Conservation (phyloP, 2,888 invertebrate species). For the Leptarthrus brevirostris region DNA sequence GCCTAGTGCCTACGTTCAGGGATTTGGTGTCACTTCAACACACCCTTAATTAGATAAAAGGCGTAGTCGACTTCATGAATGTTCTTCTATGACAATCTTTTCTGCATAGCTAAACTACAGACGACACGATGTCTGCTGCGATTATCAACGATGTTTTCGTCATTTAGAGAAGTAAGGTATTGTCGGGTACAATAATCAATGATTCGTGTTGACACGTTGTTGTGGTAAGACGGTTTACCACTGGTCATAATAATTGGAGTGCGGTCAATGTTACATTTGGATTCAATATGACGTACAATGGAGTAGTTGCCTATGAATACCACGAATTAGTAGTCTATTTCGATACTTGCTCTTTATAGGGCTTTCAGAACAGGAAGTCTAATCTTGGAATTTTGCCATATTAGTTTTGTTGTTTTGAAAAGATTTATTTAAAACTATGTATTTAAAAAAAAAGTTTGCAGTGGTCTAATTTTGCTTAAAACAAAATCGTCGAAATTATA, state of each 20-base stretch:
- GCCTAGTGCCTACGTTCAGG: background rate
- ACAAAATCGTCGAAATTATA: no score
- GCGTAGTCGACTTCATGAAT: background rate
- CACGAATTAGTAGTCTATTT: no score
- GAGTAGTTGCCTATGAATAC: no score
- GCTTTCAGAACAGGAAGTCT: no score
- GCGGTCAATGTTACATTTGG: background rate
- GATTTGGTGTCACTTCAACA: slow-evolving; percentile 27
- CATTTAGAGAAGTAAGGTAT: slow-evolving; percentile 25
- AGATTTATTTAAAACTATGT: no score
- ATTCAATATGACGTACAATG: background rate
- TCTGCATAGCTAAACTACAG: background rate
- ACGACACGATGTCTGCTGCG: slow-evolving; percentile 33
- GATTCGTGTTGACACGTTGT: slow-evolving; percentile 33
- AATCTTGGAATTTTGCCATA: no score
- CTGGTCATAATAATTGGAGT: no score
- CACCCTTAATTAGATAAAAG: slow-evolving; percentile 49
- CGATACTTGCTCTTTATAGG: no score
- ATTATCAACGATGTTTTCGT: slow-evolving; percentile 11
- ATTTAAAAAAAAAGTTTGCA: no score
- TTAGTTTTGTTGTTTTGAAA: no score
- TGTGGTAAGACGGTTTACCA: background rate
- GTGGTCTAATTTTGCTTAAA: no score
- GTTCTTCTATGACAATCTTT: background rate
- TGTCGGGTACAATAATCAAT: slow-evolving; percentile 32